Conservation (phyloP, 2,797 vertebrate species). For the Gobio occitaniae region DNA sequence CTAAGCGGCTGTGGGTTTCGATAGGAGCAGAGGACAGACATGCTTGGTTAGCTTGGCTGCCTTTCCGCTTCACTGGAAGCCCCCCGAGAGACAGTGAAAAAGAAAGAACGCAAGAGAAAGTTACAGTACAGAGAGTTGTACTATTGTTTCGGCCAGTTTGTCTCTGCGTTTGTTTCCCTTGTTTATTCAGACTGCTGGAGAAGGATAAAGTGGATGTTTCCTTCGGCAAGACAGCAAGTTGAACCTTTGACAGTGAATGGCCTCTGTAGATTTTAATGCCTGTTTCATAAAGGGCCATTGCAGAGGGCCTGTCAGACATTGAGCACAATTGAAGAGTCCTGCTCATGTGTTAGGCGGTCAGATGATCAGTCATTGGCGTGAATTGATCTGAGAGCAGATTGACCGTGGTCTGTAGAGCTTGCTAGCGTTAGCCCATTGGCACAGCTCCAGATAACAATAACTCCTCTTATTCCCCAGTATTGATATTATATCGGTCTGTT, state of each 20-base stretch:
- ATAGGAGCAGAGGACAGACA: constrained; percentile 65
- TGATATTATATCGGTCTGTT: not conserved
- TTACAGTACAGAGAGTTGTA: constrained; percentile 66
- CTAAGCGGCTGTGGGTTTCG: constrained; percentile 45
- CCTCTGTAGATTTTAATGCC: constrained; percentile 26
- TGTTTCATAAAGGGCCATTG: constrained; percentile 1
- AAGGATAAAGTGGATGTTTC: constrained; percentile 22
- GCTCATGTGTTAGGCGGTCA: constrained; percentile 22
- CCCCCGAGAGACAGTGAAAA: constrained; percentile 59
- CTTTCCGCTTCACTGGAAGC: constrained; percentile 74
- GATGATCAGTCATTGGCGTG: constrained; percentile 34
- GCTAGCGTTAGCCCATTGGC: constrained; percentile 26
- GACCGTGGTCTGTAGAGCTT: constrained; percentile 58
- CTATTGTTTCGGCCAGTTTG: constrained; percentile 72
- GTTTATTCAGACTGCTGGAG: constrained; percentile 61
- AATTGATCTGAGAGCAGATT: constrained; percentile 38
- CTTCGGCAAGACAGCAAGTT: constrained; percentile 20
- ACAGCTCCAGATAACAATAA: constrained; percentile 30
- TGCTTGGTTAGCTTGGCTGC: constrained; percentile 69
- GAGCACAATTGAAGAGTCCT: constrained; percentile 26
- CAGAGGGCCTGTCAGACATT: constrained; percentile 27
- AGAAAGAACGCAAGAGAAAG: constrained; percentile 57
- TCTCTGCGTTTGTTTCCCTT: constrained; percentile 71
- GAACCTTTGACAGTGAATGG: constrained; percentile 44
- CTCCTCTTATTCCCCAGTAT: constrained; percentile 20